Base-by-base conservation (phyloP, 2,797 vertebrate species). In the Clarias laeviceps region DNA sequence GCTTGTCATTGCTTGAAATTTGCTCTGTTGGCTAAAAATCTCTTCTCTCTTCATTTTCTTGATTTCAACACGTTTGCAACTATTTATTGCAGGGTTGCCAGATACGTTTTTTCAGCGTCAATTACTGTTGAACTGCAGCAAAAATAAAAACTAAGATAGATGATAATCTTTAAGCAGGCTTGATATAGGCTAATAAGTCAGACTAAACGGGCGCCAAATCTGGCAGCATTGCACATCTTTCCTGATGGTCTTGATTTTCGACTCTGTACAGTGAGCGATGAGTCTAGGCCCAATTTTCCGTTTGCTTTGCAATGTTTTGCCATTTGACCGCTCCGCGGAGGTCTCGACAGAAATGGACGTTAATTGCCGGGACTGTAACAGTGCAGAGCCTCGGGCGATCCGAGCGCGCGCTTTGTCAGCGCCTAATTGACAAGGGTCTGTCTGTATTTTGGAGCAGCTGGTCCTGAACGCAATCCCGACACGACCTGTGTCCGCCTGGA, bases 371-470 rank as follows among this genome's bases (percentile, higher is more conserved):
- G 97, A 96, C 96, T 97, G 97, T 96, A 95, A 95, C 96, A 96
- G 92, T 94, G 93, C 90, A 94, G 93, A 93, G 97, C 98, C 97
- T 93, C 94, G 89, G 97, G 97, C 97, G 94, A 88, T 88, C 94
- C 93, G 87, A 96, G 96, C 95, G 96, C 96, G 96, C 96, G 97
- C 97, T 98, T 84, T 96, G 97, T 98, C 98, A 98, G 96, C 94
- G 95, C 93, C 96, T 98, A 99, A 99, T 99, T 99, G 98, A 99
- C 98, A 99, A 99, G 97, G 96, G 95, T 97, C 97, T 98, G 98
- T 98, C 98, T 99, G 98, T 99, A 96, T 96, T 96, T 96, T 96
- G 97, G 96, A 98, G 97, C 98, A 99, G 98, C 98, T 99, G 98
- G 94, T 97, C 96, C 96, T 94, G 95, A 96, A 94, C 95, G 96